Conservation (phyloP, 1,140 invertebrate species). For the Trypoxylus dichotomus region DNA sequence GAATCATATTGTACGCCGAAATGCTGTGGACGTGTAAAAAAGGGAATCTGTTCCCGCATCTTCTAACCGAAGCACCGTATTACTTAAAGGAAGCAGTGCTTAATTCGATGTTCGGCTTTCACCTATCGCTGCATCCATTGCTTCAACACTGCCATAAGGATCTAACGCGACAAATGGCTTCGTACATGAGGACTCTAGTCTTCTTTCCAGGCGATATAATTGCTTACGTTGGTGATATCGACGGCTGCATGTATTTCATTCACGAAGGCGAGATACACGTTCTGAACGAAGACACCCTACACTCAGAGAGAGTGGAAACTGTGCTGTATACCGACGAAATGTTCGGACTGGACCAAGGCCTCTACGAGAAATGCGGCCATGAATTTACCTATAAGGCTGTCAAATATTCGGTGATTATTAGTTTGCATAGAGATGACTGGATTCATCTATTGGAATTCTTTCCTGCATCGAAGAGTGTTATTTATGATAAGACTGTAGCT, state of each 20-base stretch:
- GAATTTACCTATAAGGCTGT: constrained; percentile 33
- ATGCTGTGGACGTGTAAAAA: constrained; percentile 23
- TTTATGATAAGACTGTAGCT: not conserved
- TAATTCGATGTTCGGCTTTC: constrained; percentile 39
- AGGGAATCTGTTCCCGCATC: constrained; percentile 33
- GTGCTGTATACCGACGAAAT: constrained; percentile 32
- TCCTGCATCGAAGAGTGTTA: constrained; percentile 27
- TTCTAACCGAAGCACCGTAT: constrained; percentile 36
- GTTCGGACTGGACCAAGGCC: constrained; percentile 36
- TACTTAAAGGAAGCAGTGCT: constrained; percentile 38
- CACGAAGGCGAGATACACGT: constrained; percentile 30
- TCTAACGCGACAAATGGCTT: constrained; percentile 35
- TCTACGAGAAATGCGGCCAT: constrained; percentile 32
- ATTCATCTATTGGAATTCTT: constrained; percentile 29
- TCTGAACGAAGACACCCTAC: constrained; percentile 34
- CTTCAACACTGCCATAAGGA: constrained; percentile 35
- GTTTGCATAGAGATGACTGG: constrained; percentile 11
- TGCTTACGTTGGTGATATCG: constrained; percentile 15
- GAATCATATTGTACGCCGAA: constrained; percentile 26
- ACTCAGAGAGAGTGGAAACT: constrained; percentile 30
- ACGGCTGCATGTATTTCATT: constrained; percentile 33
- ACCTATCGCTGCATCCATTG: constrained; percentile 34
- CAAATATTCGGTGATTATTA: constrained; percentile 11
- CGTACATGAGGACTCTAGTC: not conserved
- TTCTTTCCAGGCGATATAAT: constrained; percentile 29